Evolutionary conservation across 2,797 vertebrate genomes (phyloP).

Genomic region (Octomys mimax): DNA sequence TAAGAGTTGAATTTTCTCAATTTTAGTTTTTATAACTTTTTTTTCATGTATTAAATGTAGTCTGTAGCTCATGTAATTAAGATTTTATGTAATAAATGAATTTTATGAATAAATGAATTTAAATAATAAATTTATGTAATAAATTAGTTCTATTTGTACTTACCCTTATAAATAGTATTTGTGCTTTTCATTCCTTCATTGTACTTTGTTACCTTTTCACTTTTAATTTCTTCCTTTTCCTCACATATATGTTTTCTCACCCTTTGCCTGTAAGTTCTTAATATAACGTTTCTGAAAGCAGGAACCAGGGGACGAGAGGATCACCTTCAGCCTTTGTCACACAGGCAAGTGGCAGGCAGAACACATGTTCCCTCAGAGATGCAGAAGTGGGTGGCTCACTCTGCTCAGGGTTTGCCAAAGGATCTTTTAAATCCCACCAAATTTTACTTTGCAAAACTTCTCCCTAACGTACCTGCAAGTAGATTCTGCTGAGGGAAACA

Average conservation of each 20-base stretch:
- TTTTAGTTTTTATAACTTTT: slow-evolving; percentile 23
- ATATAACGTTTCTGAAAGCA: neutral
- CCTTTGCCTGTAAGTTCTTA: neutral
- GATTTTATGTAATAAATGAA: neutral
- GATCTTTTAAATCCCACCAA: neutral
- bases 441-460: neutral
- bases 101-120: too few relatives aligned
- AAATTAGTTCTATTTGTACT: neutral
- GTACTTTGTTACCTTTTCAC: neutral
- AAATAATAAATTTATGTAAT: too few relatives aligned
- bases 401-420: neutral
- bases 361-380: neutral
- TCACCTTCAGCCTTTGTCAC: neutral
- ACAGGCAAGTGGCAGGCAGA: neutral
- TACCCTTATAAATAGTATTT: neutral
- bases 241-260: neutral
- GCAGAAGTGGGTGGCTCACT: neutral
- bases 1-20: neutral
- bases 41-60: neutral
- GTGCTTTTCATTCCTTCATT: neutral
- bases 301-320: neutral
- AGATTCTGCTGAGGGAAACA: neutral
- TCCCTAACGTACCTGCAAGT: neutral
- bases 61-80: neutral
- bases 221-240: neutral